Conservation (phyloP, 2,113 vertebrate species). For the Pluvialis apricaria region DNA sequence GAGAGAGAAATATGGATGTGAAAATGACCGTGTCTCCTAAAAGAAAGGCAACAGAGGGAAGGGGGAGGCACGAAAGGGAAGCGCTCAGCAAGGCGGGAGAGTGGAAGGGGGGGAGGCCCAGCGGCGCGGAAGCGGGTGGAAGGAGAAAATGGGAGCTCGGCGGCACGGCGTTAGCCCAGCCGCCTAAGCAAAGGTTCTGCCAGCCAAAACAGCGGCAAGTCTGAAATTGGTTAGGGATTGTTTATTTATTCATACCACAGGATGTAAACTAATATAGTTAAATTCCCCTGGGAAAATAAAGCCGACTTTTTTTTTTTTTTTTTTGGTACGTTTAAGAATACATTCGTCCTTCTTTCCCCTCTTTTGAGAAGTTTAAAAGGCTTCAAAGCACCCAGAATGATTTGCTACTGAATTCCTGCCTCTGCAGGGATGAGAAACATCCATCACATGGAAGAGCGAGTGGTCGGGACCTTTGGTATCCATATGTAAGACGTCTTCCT, state of each 20-base stretch:
- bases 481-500: background rate
- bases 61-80: background rate
- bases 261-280: slow-evolving; percentile 59
- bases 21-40: background rate
- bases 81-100: background rate
- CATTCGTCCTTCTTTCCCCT: background rate
- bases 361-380: background rate
- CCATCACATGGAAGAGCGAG: background rate
- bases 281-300: slow-evolving; percentile 13
- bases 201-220: slow-evolving; percentile 49
- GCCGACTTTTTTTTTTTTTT: background rate
- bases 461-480: background rate
- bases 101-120: background rate
- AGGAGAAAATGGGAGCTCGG: background rate
- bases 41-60: background rate
- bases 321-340: background rate
- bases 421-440: background rate
- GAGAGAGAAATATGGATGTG: background rate
- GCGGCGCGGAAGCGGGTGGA: background rate
- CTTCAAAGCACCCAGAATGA: background rate
- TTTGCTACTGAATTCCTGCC: background rate
- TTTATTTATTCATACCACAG: slow-evolving; percentile 62
- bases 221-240: slow-evolving; percentile 53
- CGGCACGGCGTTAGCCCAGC: background rate
- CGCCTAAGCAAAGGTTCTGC: slow-evolving; percentile 9